Evolutionary conservation across 2,797 vertebrate species (phyloP), one percentile per base, ranked within the genome.

Genomic region (Eleutherodactylus coqui): DNA sequence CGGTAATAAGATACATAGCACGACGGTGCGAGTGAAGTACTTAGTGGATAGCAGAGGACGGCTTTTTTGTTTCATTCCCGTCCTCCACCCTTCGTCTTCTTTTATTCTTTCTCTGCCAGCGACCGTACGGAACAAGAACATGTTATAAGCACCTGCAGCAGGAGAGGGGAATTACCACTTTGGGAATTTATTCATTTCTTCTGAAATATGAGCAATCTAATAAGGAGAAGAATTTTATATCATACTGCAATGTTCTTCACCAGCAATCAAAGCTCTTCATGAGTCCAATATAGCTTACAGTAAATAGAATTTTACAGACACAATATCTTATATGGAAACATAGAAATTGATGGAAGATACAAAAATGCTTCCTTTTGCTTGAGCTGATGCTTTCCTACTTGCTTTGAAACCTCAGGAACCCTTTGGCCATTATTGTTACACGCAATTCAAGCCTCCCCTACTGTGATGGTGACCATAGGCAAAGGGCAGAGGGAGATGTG

Each of bases 1-100:
- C 72, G 79, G 81, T 77, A 87, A 87, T 84, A 87, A 84, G 75
- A 79, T 84, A 83, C 75, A 83, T 78, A 79, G 75, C 75, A 51
- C 49, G 51, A 60, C 62, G 45, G 85, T 47, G 85, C 47, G 62
- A 72, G 75, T 79, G 81, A 83, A 87, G 81, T 87, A 82, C 81
- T 87, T 83, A 77, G 58, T 53, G 81, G 86, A 76, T 83, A 79
- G 72, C 85, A 86, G 79, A 58, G 58, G 69, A 77, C 60, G 38
- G 34, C 51, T 69, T 69, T 83, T 76, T 69, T 77, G 62, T 82
- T 78, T 70, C 80, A 69, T 77, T 70, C 55, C 27, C 29, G 58
- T 47, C 67, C 70, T 86, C 29, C 55, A 75, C 78, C 85, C 85
- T 81, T 60, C 17, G 84, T 41, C 78, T 73, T 58, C 49, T 58